Base-by-base conservation (phyloP, 2,113 vertebrate species). In the Anseranas semipalmata region DNA sequence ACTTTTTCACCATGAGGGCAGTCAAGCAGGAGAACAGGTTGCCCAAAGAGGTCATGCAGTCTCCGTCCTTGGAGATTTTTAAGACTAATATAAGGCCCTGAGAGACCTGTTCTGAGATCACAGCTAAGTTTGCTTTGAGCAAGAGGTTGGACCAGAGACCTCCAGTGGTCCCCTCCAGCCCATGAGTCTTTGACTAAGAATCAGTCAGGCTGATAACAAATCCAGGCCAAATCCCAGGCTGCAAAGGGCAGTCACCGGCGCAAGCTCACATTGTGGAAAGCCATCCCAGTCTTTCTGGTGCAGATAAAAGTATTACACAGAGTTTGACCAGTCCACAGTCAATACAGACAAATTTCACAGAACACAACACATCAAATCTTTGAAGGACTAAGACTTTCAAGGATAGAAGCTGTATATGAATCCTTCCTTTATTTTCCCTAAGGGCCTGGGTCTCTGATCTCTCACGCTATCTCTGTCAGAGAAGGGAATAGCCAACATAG, bases 401-500 rank as follows among this genome's bases (percentile, higher is more conserved):
- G 35, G 12, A 33, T 15, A 78, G 73, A 82, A 92, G 76, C 82
- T 74, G 52, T 55, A 35, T 80, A 35, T 58, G 65, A 63, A 81
- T 41, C 55, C 52, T 90, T 86, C n/a, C 50, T 90, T 85, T 84
- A 15, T 56, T 74, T 81, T 92, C 37, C 70, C 63, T 37, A 56
- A 70, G 58, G 27, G 62, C 74, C 66, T 3, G 1, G 60, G n/a
- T 78, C 48, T 78, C 58, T 68, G 52, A 46, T 62, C 32, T 59
- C 37, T 92, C 0, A 0, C 52, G 65, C 74, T 92, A n/a, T 79
- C 74, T 80, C 74, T 90, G 89, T 74, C 37, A 6, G 89, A 92
- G 81, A 56, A 91, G 62, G 27, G 87, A 91, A 82, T 62, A 95
- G 71, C 66, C 93, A 85, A 46, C 91, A 85, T 63, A 96, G 66